phyloP scores from a whole-genome alignment of 30 jellyfish, hydroid and myxozoan species.

The Turritopsis dohrnii region DNA sequence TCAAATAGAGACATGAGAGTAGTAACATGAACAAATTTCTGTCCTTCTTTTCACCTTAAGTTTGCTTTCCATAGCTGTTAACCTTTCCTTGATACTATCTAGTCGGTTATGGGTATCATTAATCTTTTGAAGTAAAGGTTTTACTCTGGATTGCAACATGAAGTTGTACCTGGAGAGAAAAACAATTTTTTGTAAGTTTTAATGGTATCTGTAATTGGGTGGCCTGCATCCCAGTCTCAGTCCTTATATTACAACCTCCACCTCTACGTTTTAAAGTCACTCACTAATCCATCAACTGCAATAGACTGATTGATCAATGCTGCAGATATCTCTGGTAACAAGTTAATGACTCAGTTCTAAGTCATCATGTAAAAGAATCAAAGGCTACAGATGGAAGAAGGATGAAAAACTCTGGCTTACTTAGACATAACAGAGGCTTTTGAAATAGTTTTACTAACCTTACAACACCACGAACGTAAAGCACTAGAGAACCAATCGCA shows the following conservation, averaged over 20 bases:
- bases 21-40: not conserved
- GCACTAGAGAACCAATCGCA: constrained; percentile 64
- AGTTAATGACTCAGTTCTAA: not conserved
- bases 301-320: too few relatives aligned
- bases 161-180: constrained; percentile 49
- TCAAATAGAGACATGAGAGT: not conserved
- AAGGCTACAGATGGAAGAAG: too few relatives aligned
- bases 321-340: too few relatives aligned
- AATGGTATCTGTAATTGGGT: too few relatives aligned
- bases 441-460: constrained; percentile 28
- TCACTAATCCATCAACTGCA: too few relatives aligned
- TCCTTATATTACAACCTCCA: too few relatives aligned
- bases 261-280: too few relatives aligned
- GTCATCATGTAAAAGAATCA: too few relatives aligned
- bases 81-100: constrained; percentile 53
- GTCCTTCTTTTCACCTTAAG: constrained; percentile 10
- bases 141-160: constrained; percentile 74
- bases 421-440: too few relatives aligned
- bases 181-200: too few relatives aligned
- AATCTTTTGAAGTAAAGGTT: constrained; percentile 60
- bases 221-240: too few relatives aligned
- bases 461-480: constrained; percentile 73
- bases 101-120: constrained; percentile 43
- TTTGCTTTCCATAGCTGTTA: constrained; percentile 65
- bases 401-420: too few relatives aligned